These are phyloP conservation scores for Drosophila mayri DNA, from an alignment of 1,140 invertebrate genomes.

Conservation along the genomic window DNA sequence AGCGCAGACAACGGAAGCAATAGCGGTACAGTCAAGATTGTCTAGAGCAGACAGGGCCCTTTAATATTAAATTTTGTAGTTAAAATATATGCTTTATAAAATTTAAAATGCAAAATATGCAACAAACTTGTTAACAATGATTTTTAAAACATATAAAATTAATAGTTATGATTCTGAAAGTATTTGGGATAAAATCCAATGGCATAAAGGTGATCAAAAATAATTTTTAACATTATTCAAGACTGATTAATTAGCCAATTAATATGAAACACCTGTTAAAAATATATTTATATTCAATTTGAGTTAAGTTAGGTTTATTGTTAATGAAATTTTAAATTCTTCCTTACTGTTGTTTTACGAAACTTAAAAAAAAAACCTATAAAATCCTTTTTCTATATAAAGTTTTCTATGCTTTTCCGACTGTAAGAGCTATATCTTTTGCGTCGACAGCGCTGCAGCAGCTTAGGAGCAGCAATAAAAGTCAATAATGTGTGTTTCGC, in stretches of 20 bases:
- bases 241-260: not conserved
- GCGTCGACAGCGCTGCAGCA: slow-evolving; percentile 4
- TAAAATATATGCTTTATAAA: not conserved
- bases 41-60: not conserved
- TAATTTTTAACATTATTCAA: not conserved
- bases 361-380: not conserved
- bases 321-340: not conserved
- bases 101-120: not conserved
- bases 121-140: rapidly evolving
- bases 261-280: not conserved
- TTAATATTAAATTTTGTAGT: not conserved
- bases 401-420: not conserved
- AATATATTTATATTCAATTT: not conserved
- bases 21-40: slow-evolving; percentile 16
- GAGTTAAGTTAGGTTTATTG: too few species aligned
- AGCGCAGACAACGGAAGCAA: not conserved
- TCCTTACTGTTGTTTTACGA: too few species aligned
- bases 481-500: slow-evolving; percentile 76
- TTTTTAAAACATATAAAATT: not conserved
- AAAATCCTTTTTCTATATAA: too few species aligned
- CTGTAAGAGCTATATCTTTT: slow-evolving; percentile 11
- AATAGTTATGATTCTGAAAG: too few species aligned
- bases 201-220: not conserved
- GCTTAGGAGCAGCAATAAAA: slow-evolving; percentile 61
- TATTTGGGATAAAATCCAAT: too few species aligned